Conservation (phyloP, 1,140 invertebrate species). For the Brachionus asplanchnoidis region DNA sequence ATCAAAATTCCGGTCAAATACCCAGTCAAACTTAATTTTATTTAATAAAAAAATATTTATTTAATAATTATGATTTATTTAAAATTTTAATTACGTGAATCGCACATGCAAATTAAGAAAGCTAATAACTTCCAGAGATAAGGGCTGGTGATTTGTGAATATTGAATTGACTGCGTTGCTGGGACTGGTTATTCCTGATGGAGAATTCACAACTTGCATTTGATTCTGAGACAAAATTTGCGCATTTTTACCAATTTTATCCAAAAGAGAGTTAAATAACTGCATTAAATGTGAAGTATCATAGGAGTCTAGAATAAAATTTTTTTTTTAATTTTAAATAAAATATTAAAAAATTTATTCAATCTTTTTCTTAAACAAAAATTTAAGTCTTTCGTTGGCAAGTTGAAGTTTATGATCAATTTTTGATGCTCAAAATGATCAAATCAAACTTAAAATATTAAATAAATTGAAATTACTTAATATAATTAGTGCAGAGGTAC, state of each 20-base stretch:
- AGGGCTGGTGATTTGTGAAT: conserved; percentile 34
- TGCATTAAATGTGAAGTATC: not conserved
- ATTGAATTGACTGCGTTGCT: not conserved
- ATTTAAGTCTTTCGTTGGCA: too few species aligned
- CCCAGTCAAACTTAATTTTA: not conserved
- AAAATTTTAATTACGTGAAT: not conserved
- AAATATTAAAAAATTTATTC: too few species aligned
- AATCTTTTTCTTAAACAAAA: too few species aligned
- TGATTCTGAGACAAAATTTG: not conserved
- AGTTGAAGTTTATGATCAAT: too few species aligned
- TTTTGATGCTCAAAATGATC: too few species aligned
- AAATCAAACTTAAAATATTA: too few species aligned
- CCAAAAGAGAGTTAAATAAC: not conserved
- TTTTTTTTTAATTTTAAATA: too few species aligned
- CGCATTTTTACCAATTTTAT: conserved; percentile 27
- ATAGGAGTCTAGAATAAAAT: not conserved
- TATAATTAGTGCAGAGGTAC: too few species aligned
- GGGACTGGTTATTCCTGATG: not conserved
- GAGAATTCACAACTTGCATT: not conserved
- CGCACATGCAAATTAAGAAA: conserved; percentile 9
- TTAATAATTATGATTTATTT: not conserved
- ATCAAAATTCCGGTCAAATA: not conserved
- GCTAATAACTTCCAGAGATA: not conserved
- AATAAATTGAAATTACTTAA: too few species aligned
- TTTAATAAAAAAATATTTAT: not conserved